Evolutionary conservation across 2,113 vertebrate genomes (phyloP), one percentile per base, ranked within the genome.

Genomic region (Crocuta crocuta): DNA sequence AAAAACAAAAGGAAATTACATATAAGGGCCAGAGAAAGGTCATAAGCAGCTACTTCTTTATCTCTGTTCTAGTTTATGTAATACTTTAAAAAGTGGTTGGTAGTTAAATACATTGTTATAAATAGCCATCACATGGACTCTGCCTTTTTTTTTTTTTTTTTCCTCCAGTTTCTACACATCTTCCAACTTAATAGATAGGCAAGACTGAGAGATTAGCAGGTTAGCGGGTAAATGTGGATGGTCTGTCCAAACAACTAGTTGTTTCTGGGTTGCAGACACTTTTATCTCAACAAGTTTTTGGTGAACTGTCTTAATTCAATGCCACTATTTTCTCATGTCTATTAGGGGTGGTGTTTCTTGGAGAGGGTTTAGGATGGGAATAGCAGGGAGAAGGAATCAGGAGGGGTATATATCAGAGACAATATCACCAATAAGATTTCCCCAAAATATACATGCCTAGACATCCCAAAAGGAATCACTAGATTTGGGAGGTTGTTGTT

Each of bases 1-100:
- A 68, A 96, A 94, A 91, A 80, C 50, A 15, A 87, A 89, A 85
- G 50, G n/a, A 97, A 96, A 97, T 86, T 88, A 95, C 81, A 73
- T 70, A 26, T 50, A 89, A 95, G 35, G 73, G 74, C 35, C 90
- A 53, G 48, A 86, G 55, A 97, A 97, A 92, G 21, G 13, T 86
- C 71, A 85, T 0, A 91, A 35, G 15, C 24, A 48, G 31, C 12
- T 33, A 19, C 63, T 17, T 74, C 55, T 97, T 95, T 80, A 78
- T 86, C 73, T 92, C 50, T 93, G 86, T 23, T 39, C 24, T 76
- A 65, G 33, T 91, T 93, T 84, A 81, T 23, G 2, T 50, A 68
- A 78, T 70, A 86, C 24, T 86, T 81, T 91, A 55, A 65, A 26
- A 71, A 89, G 10, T n/a, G 28, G 55, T 89, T 85, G 50, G 13